Conservation (phyloP, 2,113 vertebrate genomes). For the Pyrgilauda ruficollis region DNA sequence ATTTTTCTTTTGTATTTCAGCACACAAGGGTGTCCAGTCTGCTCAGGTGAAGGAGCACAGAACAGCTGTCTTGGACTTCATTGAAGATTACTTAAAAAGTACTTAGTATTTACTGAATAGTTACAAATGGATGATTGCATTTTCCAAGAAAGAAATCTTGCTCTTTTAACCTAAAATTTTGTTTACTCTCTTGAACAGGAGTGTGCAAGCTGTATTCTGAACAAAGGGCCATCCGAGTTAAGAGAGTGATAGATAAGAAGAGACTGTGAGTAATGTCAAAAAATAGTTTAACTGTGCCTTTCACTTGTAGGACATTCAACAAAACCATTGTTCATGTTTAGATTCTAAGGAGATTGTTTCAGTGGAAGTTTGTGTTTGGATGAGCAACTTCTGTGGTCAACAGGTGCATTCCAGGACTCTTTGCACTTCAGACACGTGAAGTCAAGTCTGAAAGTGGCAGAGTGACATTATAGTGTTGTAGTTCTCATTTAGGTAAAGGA, state of each 20-base stretch:
- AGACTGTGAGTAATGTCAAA: conserved; percentile 84
- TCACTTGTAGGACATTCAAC: not conserved
- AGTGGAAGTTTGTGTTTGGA: not conserved
- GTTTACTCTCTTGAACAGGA: conserved; percentile 68
- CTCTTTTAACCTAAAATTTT: not conserved
- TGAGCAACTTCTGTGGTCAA: not conserved
- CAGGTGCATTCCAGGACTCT: not conserved
- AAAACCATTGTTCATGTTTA: not conserved
- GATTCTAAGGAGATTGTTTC: not conserved
- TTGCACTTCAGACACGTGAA: not conserved
- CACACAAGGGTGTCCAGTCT: conserved; percentile 80
- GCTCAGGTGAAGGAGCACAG: conserved; percentile 90
- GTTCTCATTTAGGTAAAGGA: not conserved
- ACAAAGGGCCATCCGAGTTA: conserved; percentile 93
- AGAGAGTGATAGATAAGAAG: conserved; percentile 93
- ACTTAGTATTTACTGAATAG: not conserved
- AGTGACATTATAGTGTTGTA: not conserved
- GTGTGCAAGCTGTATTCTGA: conserved; percentile 97
- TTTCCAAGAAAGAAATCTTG: not conserved
- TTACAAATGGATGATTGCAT: not conserved
- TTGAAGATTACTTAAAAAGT: conserved; percentile 92
- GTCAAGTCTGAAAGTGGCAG: not conserved
- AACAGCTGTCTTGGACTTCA: conserved; percentile 86
- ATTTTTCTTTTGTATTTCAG: conserved; percentile 67
- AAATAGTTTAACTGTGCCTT: not conserved